Percentiles rank a stretch among this genome's conserved stretches.
Conservation (phyloP, 1,140 invertebrate genomes). For the Diachasma alloeum region DNA sequence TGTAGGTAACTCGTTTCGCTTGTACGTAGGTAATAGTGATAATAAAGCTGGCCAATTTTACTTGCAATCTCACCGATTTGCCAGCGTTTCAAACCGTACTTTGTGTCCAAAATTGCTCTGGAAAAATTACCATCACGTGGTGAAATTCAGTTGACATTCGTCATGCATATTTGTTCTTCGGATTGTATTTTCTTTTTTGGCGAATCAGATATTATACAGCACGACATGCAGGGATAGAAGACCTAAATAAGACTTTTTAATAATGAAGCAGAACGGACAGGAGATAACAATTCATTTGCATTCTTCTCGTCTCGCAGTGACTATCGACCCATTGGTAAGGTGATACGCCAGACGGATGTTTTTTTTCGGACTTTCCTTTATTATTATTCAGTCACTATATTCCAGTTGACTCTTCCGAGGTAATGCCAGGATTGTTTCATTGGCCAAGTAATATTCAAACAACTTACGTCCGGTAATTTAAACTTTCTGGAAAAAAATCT, state of each 20-base stretch:
- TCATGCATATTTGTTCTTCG: not conserved
- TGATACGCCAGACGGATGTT: not conserved
- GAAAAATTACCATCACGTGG: constrained; percentile 16
- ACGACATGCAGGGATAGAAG: not conserved
- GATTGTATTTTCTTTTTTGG: not conserved
- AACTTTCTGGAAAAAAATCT: not conserved
- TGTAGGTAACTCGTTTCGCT: constrained; percentile 96
- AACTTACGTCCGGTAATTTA: not conserved
- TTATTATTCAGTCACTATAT: too few species aligned
- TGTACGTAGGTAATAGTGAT: constrained; percentile 96
- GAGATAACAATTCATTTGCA: constrained; percentile 22
- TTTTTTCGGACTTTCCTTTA: not conserved
- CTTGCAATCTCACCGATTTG: constrained; percentile 99
- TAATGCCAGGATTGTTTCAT: too few species aligned
- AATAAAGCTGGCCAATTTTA: constrained; percentile 98
- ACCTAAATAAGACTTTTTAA: not conserved
- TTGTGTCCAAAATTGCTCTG: constrained; percentile 85
- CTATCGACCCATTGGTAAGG: not conserved
- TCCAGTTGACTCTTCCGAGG: too few species aligned
- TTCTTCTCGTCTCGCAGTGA: constrained; percentile 11
- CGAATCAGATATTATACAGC: too few species aligned
- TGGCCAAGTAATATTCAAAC: too few species aligned
- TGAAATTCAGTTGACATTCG: not conserved
- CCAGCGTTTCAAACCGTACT: constrained; percentile 96
- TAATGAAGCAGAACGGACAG: not conserved